Evolutionary conservation across 1,140 invertebrate species (phyloP), one percentile per base, ranked within the genome.

Genomic region (Procambarus clarkii): DNA sequence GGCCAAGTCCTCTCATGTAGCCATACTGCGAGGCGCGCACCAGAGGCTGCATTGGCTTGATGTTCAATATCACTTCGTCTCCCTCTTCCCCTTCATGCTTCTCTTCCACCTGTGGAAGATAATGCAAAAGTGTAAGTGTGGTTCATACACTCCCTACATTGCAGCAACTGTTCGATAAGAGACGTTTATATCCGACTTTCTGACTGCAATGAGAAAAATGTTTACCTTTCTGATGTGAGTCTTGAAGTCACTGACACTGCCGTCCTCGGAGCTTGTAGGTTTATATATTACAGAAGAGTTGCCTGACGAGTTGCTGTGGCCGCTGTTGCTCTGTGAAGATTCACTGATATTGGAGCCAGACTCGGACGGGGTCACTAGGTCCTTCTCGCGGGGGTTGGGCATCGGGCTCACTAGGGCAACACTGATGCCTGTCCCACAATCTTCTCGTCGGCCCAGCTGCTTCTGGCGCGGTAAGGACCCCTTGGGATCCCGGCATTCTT

Each of bases 41-140:
- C 71, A 99, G 95, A 0, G 98, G 98, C 92, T 97, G 96, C 98
- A 99, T 98, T 0, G 98, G 98, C 94, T 98, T 96, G n/a, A 98
- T 97, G 93, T 97, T 97, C 94, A 97, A 96, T 93, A 97, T 95
- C 0, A 97, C 95, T 93, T 97, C 97, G 86, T 97, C 97, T 93
- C 97, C 96, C 80, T 97, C 97, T 50, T 96, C 96, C 24, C 94
- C 95, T 45, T 95, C 95, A 64, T 93, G 91, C 92, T 94, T 94
- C 79, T 95, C 95, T 50, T 94, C 45, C 93, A 94, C 85, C 94
- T 91, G 90, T n/a, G n/a, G 9, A 58, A 81, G 21, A 2, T 64
- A 18, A 64, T 5, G 60, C 60, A 64, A 21, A 64, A 21, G 34
- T 64, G 18, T 21, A 64, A 21, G 60, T 64, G 4, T 64, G 54